Base-by-base conservation (phyloP, 1,140 invertebrate genomes). In the Mycetomoellerius zeteki region DNA sequence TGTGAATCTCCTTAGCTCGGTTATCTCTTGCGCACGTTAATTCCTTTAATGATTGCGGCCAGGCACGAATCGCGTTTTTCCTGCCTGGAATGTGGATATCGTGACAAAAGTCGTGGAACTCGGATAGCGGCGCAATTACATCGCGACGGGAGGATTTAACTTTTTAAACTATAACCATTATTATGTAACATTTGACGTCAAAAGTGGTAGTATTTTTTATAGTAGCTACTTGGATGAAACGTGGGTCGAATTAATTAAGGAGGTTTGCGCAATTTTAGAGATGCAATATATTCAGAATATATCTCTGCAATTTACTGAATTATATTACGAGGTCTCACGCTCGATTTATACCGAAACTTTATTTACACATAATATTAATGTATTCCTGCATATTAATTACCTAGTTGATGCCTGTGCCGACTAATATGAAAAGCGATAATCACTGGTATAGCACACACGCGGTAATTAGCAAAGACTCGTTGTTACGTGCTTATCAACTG, bases 41-140 rank as follows among this genome's bases (percentile, higher is more conserved):
- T 73, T 84, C 80, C 80, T 75, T 84, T 84, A 84, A 84, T 84
- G 80, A 84, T 84, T 84, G 80, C 80, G 80, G 69, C 24, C 80
- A 33, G 80, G 69, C 80, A 84, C 80, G 80, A 84, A 84, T 84
- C 80, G 67, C 80, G 69, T 84, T 84, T 84, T 84, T 84, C 80
- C 54, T 14, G 27, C 24, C 54, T 43, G 69, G 54, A 84, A 62
- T 62, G 80, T 84, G 80, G 80, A 73, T 75, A 84, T 84, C 80
- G 80, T 84, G 80, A 84, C 80, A 84, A 84, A 84, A 84, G 80
- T 84, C 80, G 54, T 73, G 56, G 69, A 84, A 84, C 69, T 84
- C 80, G 80, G 80, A 82, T 82, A 82, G 69, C 67, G 56, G 37
- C 14, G 80, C 69, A 84, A 84, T 84, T 84, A 75, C 37, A 60